These are phyloP conservation scores for Amazona guildingii DNA, from an alignment of 2,113 vertebrate genomes.

Conservation along the genomic window DNA sequence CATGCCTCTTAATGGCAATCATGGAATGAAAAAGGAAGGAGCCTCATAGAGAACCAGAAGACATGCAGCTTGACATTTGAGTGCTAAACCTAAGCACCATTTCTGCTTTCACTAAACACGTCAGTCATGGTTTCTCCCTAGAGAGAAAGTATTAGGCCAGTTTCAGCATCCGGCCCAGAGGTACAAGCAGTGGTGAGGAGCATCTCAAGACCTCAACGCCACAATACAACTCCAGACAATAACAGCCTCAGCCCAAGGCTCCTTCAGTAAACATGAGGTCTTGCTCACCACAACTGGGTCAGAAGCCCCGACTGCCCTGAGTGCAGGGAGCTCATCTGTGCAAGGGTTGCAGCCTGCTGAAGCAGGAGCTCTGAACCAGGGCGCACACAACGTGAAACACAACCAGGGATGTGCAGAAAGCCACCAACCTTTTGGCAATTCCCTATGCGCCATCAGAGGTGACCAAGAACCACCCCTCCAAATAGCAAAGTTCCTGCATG, in stretches of 20 bases:
- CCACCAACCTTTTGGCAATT: background rate
- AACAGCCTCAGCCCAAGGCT: background rate
- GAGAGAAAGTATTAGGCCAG: background rate
- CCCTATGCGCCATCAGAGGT: background rate
- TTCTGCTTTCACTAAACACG: background rate
- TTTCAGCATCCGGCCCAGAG: background rate
- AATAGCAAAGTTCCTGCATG: background rate
- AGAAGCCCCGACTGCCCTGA: background rate
- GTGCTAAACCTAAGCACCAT: background rate
- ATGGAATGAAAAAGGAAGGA: background rate
- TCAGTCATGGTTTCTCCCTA: background rate
- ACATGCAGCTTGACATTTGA: background rate
- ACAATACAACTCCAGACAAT: background rate
- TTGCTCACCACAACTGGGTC: background rate
- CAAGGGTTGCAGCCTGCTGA: background rate
- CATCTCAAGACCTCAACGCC: background rate
- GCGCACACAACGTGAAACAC: fast-evolving
- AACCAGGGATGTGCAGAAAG: background rate
- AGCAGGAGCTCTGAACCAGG: background rate
- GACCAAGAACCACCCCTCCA: background rate
- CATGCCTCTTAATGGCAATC: background rate
- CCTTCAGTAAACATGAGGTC: background rate
- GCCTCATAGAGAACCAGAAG: background rate
- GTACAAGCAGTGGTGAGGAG: background rate
- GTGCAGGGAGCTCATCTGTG: fast-evolving